Evolutionary conservation across 1,140 invertebrate species (phyloP).

Genomic region (Mya arenaria): DNA sequence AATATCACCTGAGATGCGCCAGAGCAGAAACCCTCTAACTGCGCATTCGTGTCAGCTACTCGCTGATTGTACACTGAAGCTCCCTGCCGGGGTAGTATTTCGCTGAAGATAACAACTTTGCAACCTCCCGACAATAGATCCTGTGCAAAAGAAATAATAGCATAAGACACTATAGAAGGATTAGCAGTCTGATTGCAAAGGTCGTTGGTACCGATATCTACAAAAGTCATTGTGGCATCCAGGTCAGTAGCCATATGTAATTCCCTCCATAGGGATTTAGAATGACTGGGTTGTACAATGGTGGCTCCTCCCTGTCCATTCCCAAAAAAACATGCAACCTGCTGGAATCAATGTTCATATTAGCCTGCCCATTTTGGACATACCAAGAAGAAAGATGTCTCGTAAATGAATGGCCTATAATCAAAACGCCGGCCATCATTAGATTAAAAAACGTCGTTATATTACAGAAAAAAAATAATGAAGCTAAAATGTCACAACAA

Average conservation of each 20-base stretch:
- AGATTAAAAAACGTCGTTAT: too few relatives aligned
- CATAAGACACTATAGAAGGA: neutral
- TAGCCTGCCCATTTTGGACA: neutral
- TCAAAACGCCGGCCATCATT: too few relatives aligned
- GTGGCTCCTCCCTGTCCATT: neutral
- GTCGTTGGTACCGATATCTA: constrained; percentile 21
- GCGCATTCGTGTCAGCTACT: neutral
- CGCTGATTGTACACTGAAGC: neutral
- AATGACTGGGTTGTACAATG: neutral
- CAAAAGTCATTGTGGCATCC: neutral
- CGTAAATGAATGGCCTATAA: neutral
- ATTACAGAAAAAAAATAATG: too few relatives aligned
- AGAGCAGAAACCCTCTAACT: neutral
- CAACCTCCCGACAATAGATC: neutral
- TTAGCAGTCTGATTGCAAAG: neutral
- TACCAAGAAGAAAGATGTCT: neutral
- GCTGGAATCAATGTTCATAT: constrained; percentile 1
- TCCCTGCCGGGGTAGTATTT: neutral
- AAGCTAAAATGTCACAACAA: too few relatives aligned
- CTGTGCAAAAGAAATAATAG: neutral
- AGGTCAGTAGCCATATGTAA: neutral
- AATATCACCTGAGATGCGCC: neutral
- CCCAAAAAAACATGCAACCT: neutral
- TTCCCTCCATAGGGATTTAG: neutral
- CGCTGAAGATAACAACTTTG: neutral